phyloP scores from a whole-genome alignment of 2,888 invertebrate genomes.

The Orthonychiurus folsomi region DNA sequence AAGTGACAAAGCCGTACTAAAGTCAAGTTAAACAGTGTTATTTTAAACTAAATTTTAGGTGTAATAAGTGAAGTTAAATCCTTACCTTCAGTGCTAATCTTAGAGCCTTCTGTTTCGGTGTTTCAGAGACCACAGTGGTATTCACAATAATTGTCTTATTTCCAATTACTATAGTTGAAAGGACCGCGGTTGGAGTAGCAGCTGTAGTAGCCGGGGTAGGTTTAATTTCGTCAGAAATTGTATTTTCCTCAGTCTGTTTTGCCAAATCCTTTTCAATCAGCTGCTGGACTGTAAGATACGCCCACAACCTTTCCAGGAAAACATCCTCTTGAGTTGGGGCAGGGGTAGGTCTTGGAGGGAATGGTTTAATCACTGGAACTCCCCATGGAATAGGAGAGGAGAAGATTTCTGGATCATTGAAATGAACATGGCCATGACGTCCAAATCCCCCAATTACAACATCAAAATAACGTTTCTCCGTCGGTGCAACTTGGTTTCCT shows the following conservation, averaged over 20 bases:
- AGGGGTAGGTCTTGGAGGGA: constrained; percentile 34
- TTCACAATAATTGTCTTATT: constrained; percentile 4
- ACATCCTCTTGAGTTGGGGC: constrained; percentile 41
- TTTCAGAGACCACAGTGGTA: constrained; percentile 16
- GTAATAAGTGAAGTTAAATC: not conserved
- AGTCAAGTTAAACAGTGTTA: constrained; percentile 22
- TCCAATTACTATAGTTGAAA: no score
- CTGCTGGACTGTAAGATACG: constrained; percentile 43
- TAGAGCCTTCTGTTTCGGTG: constrained; percentile 40
- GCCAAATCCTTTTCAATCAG: constrained; percentile 34
- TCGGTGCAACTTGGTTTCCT: no score
- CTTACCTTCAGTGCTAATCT: constrained; percentile 41
- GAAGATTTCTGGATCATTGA: not conserved
- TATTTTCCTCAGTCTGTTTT: not conserved
- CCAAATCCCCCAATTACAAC: not conserved
- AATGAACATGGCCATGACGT: not conserved
- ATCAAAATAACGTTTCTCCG: not conserved
- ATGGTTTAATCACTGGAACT: not conserved
- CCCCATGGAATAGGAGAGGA: not conserved
- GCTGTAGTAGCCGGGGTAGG: constrained; percentile 10
- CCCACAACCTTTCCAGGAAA: constrained; percentile 43
- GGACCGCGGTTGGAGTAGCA: constrained; percentile 9
- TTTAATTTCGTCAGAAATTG: not conserved
- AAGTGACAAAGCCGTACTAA: constrained; percentile 61
- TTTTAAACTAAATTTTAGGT: not conserved